Percentiles rank a stretch among this genome's conserved stretches.
Conservation (phyloP, 2,888 invertebrate genomes). For the Melanargia galathea region DNA sequence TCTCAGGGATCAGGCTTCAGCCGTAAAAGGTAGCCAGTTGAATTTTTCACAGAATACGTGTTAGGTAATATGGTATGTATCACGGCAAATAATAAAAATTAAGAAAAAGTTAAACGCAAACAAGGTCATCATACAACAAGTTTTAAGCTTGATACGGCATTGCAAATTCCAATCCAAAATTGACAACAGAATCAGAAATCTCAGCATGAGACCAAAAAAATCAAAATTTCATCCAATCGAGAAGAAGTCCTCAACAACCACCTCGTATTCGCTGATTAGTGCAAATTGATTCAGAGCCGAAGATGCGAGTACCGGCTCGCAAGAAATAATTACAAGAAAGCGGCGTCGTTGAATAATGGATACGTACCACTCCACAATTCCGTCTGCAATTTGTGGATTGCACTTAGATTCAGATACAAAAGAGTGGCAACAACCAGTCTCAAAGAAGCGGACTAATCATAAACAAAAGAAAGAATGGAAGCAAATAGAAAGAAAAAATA, state of each 20-base stretch:
- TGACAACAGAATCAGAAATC: not conserved
- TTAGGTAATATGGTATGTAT: too few species aligned
- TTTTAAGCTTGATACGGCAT: too few species aligned
- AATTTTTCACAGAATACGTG: too few species aligned
- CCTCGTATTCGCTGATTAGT: slow-evolving; percentile 49
- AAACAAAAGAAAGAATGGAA: not conserved
- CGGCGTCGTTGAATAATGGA: slow-evolving; percentile 59
- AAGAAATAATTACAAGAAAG: slow-evolving; percentile 56
- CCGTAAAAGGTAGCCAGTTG: too few species aligned
- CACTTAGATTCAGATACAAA: not conserved
- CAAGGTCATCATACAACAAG: too few species aligned
- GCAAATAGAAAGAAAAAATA: not conserved
- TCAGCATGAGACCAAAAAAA: slow-evolving; percentile 15
- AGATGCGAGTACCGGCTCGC: slow-evolving; percentile 26
- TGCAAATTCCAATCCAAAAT: not conserved
- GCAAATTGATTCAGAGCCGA: slow-evolving; percentile 47
- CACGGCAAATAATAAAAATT: too few species aligned
- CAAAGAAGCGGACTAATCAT: not conserved
- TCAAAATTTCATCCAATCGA: too few species aligned
- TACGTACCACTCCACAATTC: slow-evolving; percentile 29
- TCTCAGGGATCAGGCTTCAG: too few species aligned
- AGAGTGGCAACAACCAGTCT: too few species aligned
- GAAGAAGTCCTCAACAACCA: slow-evolving; percentile 18
- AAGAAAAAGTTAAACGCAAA: too few species aligned
- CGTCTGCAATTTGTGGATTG: slow-evolving; percentile 11